Base-by-base conservation (phyloP, 2,113 vertebrate genomes). In the Platycercus adscitus region DNA sequence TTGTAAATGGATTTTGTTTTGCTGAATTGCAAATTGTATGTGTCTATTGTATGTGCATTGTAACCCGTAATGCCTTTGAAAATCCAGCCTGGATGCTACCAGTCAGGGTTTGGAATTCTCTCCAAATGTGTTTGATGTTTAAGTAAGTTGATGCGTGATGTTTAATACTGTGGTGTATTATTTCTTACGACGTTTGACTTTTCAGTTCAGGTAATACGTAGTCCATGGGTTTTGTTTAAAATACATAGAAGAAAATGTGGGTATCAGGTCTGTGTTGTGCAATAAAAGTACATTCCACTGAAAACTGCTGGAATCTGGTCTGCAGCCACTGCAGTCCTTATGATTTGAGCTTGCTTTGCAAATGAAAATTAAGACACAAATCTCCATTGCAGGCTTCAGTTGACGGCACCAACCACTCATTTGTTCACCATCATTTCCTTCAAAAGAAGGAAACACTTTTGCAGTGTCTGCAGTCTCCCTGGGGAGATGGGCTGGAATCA, bases 21-120 rank as follows among this genome's bases (percentile, higher is more conserved):
- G 77, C 69, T 77, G 85, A 79, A 77, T 60, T 89, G 47, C 56
- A 50, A 86, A 61, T 88, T 77, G 58, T 89, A 52, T 18, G 88
- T 93, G 66, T 97, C 92, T 93, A 89, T n/a, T n/a, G n/a, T n/a
- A n/a, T n/a, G n/a, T 96, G 95, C 87, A 93, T 88, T 91, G 81
- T 93, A 88, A 95, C 93, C 92, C 3, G 52, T 81, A 95, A 95
- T 92, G 93, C 95, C 95, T 95, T 95, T 92, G 91, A 88, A 89
- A 96, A 91, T 83, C 80, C 85, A 89, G 88, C 80, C 68, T 80
- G 76, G 95, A 88, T 72, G 47, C 55, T 47, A 56, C 53, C 0
- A 3, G 93, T 96, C 81, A 94, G 90, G 82, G 88, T 90, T 92
- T 95, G 86, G 80, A 86, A 70, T 83, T 86, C 3, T 92, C 91